A percentile compares a stretch with the other conserved stretches of the same genome.
phyloP scores from a whole-genome alignment of 2,113 vertebrate species.

The Scopus umbretta region DNA sequence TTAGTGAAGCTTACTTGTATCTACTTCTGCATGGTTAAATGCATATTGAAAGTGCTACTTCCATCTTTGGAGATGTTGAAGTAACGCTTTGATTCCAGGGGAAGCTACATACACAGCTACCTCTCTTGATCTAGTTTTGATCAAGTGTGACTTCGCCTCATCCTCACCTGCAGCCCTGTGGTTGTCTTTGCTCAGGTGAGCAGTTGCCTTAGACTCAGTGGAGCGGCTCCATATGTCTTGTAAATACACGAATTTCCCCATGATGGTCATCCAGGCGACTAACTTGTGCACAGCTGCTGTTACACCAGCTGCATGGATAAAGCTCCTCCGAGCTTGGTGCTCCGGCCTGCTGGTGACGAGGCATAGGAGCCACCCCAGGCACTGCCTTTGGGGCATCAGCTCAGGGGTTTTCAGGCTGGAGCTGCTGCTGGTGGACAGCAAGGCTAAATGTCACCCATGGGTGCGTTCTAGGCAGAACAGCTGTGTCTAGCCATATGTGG shows the following conservation, averaged over 20 bases:
- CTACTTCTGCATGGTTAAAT: neutral
- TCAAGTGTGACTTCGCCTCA: neutral
- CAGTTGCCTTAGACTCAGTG: neutral
- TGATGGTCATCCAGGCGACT: no score
- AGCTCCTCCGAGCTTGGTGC: neutral
- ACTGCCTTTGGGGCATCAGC: neutral
- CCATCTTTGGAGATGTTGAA: neutral
- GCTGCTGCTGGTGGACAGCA: neutral
- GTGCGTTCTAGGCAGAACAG: neutral
- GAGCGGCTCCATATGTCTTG: neutral
- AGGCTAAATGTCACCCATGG: neutral
- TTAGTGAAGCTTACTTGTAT: neutral
- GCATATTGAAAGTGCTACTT: neutral
- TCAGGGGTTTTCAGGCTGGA: neutral
- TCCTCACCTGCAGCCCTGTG: neutral
- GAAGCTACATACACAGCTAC: accelerated
- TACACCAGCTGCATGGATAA: neutral
- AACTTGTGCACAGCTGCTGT: no score
- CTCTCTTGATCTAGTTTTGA: neutral
- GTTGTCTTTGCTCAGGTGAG: neutral
- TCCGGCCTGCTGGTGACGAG: neutral
- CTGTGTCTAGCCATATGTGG: neutral
- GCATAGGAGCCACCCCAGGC: neutral
- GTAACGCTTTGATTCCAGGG: neutral
- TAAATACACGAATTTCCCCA: neutral